Evolutionary conservation across 1,140 invertebrate species (phyloP).

Genomic region (Neotoxoptera formosana): DNA sequence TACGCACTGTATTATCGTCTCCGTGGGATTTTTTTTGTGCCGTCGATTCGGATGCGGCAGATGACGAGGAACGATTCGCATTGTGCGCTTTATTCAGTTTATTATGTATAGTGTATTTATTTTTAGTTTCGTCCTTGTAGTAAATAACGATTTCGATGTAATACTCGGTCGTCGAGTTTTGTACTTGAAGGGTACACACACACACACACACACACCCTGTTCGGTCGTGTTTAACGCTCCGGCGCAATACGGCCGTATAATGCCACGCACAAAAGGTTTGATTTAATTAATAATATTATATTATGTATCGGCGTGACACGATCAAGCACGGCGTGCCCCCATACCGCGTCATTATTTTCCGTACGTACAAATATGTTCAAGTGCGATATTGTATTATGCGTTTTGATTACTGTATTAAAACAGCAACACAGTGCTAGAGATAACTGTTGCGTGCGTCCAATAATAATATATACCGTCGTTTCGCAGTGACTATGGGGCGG

Average conservation of each 20-base stretch:
- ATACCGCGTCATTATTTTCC: background rate
- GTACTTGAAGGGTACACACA: background rate
- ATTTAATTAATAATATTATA: slow-evolving; percentile 13
- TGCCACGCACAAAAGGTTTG: background rate
- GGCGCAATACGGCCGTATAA: background rate
- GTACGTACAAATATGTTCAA: background rate
- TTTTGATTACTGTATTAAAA: background rate
- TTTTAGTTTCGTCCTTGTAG: background rate
- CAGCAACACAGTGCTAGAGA: background rate
- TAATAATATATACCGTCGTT: background rate
- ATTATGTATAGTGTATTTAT: slow-evolving; percentile 1
- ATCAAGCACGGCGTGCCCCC: background rate
- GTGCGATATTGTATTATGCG: background rate
- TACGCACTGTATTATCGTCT: background rate
- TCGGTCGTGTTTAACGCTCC: background rate
- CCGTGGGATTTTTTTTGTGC: background rate
- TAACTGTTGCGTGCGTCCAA: background rate
- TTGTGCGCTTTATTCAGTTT: background rate
- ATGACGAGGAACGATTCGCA: background rate
- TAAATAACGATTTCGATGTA: background rate
- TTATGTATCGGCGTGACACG: background rate
- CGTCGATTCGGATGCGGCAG: background rate
- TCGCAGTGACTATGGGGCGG: too few species aligned
- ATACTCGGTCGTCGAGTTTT: background rate
- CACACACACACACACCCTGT: too few species aligned